phyloP scores from a whole-genome alignment of 2,888 invertebrate genomes.

The Euproctis similis region DNA sequence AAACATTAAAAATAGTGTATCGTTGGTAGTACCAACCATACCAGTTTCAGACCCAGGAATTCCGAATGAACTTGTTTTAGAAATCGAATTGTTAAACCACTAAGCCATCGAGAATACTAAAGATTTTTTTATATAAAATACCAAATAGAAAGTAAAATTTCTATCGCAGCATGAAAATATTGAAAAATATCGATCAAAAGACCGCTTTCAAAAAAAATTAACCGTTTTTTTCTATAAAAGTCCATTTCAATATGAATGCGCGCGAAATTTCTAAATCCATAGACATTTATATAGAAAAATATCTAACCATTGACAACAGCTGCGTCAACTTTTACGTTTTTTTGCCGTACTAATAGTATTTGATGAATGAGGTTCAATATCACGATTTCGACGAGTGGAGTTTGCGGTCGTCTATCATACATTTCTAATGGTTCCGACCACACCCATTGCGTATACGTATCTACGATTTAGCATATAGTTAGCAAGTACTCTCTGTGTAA shows the following conservation, averaged over 20 bases:
- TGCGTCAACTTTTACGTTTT: conserved; percentile 22
- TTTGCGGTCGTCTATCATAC: conserved; percentile 8
- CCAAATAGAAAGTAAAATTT: conserved; percentile 1
- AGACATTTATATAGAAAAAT: too few relatives aligned
- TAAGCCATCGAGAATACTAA: too few relatives aligned
- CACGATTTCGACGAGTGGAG: conserved; percentile 12
- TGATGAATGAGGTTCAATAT: conserved; percentile 8
- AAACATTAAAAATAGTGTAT: too few relatives aligned
- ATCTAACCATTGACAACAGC: conserved; percentile 8
- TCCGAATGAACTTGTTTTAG: too few relatives aligned
- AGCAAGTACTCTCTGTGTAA: too few relatives aligned
- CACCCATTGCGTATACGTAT: conserved; percentile 23
- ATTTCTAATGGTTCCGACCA: conserved; percentile 22
- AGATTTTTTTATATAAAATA: too few relatives aligned
- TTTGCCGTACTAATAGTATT: conserved; percentile 9
- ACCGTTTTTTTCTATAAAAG: conserved; percentile 2
- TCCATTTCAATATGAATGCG: background rate
- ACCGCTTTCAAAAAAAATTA: too few relatives aligned
- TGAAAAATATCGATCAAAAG: too few relatives aligned
- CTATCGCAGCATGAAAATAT: conserved; percentile 2
- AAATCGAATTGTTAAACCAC: too few relatives aligned
- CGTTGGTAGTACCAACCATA: too few relatives aligned
- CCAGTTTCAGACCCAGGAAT: too few relatives aligned
- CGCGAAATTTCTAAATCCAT: conserved; percentile 2
- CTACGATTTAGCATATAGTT: too few relatives aligned